A percentile compares a stretch with the other conserved stretches of the same genome.
Evolutionary conservation across 1,140 invertebrate genomes (phyloP).

Genomic region (Drosophila nigromelanica): DNA sequence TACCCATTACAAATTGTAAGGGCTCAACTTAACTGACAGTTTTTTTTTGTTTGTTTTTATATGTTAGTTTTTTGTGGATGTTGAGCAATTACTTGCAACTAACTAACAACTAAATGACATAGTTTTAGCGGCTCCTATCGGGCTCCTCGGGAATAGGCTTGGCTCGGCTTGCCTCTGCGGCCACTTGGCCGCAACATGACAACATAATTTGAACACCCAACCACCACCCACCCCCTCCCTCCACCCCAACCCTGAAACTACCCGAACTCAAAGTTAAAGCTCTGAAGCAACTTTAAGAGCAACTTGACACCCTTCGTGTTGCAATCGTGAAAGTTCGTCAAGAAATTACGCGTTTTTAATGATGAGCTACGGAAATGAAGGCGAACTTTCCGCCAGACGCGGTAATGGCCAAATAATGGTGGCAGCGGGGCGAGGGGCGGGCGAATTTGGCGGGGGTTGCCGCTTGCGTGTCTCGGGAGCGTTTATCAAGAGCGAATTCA

Average conservation of each 20-base stretch:
- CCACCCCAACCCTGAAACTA: too few species aligned
- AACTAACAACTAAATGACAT: constrained; percentile 64
- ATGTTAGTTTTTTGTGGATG: constrained; percentile 12
- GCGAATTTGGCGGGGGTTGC: background rate
- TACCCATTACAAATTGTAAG: constrained; percentile 60
- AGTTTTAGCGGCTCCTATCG: constrained; percentile 36
- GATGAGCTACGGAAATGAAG: constrained; percentile 42
- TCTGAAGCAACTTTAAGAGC: constrained; percentile 39
- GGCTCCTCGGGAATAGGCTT: constrained; percentile 69
- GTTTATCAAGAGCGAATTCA: constrained; percentile 72
- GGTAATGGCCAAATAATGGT: constrained; percentile 66
- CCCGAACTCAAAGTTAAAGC: constrained; percentile 18
- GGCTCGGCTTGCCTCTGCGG: constrained; percentile 41
- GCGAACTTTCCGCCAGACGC: constrained; percentile 53
- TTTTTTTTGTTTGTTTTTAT: constrained; percentile 33
- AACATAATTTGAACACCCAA: constrained; percentile 62
- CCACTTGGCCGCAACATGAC: constrained; percentile 53
- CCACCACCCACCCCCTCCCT: background rate
- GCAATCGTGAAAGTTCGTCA: constrained; percentile 68
- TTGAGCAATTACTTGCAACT: constrained; percentile 43
- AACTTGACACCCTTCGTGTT: constrained; percentile 42
- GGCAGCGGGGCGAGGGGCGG: background rate
- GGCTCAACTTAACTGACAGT: constrained; percentile 27
- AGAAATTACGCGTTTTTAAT: constrained; percentile 78
- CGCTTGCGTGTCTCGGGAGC: constrained; percentile 55